Evolutionary conservation across 2,113 vertebrate species (phyloP).

Genomic region (Apteryx owenii): DNA sequence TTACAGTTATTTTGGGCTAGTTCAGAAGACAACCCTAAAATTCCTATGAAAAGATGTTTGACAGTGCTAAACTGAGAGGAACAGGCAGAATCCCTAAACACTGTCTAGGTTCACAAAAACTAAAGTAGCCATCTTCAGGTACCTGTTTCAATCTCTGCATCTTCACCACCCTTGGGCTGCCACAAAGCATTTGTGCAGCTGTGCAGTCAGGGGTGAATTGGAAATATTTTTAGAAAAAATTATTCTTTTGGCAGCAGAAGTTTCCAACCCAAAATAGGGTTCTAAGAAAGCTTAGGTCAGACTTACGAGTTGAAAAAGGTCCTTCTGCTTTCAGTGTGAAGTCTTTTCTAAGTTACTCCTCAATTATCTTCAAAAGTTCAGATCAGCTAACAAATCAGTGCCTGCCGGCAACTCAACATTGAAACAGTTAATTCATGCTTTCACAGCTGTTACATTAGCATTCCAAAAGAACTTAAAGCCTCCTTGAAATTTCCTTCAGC

Average conservation of each 20-base stretch:
- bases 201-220: neutral
- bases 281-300: neutral
- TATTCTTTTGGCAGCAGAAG: neutral
- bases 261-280: neutral
- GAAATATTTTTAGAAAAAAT: neutral
- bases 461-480: conserved; percentile 69
- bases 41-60: neutral
- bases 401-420: conserved; percentile 48
- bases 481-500: conserved; percentile 73
- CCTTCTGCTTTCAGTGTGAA: conserved; percentile 27
- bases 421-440: conserved; percentile 71
- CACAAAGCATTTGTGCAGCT: neutral
- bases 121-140: neutral
- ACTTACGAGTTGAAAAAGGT: neutral
- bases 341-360: conserved; percentile 58
- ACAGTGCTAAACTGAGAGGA: neutral
- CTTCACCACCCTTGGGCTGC: neutral
- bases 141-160: neutral
- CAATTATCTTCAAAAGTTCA: conserved; percentile 25
- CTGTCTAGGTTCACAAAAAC: neutral
- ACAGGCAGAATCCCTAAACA: neutral
- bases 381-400: conserved; percentile 62
- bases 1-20: neutral
- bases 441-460: conserved; percentile 72
- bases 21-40: neutral